Evolutionary conservation across 1,140 invertebrate species (phyloP).

Genomic region (Bombyx mori): DNA sequence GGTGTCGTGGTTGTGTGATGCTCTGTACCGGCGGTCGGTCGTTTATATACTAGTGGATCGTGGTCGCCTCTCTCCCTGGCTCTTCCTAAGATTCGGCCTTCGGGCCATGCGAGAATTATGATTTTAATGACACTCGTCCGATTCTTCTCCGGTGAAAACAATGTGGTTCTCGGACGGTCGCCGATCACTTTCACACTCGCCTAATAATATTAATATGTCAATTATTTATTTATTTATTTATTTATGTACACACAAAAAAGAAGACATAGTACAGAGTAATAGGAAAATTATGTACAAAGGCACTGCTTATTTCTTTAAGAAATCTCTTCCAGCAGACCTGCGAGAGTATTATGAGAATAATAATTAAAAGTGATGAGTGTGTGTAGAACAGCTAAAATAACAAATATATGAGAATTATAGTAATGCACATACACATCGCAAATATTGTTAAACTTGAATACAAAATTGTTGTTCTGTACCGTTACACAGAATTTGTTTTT

Average conservation of each 20-base stretch:
- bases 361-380: too few species aligned
- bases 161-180: conserved; percentile 41
- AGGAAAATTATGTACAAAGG: too few species aligned
- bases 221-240: conserved; percentile 2
- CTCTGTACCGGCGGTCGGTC: conserved; percentile 39
- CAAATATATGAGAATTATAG: too few species aligned
- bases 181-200: conserved; percentile 45
- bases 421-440: too few species aligned
- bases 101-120: conserved; percentile 65
- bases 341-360: too few species aligned
- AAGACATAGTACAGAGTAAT: too few species aligned
- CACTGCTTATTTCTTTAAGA: too few species aligned
- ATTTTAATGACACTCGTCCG: conserved; percentile 65
- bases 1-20: conserved; percentile 65
- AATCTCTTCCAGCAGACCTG: too few species aligned
- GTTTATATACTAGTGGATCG: conserved; percentile 56
- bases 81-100: conserved; percentile 69
- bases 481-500: not conserved
- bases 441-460: too few species aligned
- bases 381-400: too few species aligned
- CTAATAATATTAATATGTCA: conserved; percentile 3
- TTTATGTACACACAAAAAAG: too few species aligned
- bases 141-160: conserved; percentile 65
- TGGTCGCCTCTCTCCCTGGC: conserved; percentile 61
- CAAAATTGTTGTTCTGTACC: not conserved